A percentile compares a stretch with the other conserved stretches of the same genome.
Conservation (phyloP, 2,797 vertebrate species). For the Chaenodraco wilsoni region DNA sequence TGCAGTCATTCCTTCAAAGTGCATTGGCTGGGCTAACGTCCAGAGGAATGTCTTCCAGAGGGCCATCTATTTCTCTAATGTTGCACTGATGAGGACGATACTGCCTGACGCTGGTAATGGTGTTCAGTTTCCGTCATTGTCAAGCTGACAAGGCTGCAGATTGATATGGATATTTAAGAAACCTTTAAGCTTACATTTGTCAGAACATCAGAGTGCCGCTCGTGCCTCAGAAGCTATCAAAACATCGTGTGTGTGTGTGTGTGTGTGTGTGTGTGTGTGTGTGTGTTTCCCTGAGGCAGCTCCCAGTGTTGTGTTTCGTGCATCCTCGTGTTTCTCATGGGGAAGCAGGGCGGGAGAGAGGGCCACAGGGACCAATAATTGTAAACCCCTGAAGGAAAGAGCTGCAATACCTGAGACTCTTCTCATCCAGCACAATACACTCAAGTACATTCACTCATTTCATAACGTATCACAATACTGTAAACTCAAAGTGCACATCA, state of each 20-base stretch:
- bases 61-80: constrained; percentile 76
- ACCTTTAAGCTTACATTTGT: constrained; percentile 78
- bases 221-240: constrained; percentile 60
- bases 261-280: constrained; percentile 13
- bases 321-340: constrained; percentile 43
- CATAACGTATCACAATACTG: not conserved
- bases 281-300: constrained; percentile 46
- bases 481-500: not conserved
- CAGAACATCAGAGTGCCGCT: constrained; percentile 67
- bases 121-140: constrained; percentile 82
- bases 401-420: constrained; percentile 37
- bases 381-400: constrained; percentile 51
- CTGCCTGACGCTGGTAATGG: constrained; percentile 61
- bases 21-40: constrained; percentile 35
- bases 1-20: not conserved
- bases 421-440: constrained; percentile 12
- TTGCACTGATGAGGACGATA: constrained; percentile 72
- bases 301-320: constrained; percentile 66
- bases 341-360: constrained; percentile 27
- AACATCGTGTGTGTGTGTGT: constrained; percentile 36
- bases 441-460: constrained; percentile 18
- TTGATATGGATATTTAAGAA: constrained; percentile 85
- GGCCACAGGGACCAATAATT: constrained; percentile 57
- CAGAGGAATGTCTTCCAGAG: constrained; percentile 61
- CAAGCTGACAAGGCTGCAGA: constrained; percentile 79